A percentile compares a stretch with the other conserved stretches of the same genome.
phyloP scores from a whole-genome alignment of 2,113 vertebrate genomes.

The Zosterops japonicus region DNA sequence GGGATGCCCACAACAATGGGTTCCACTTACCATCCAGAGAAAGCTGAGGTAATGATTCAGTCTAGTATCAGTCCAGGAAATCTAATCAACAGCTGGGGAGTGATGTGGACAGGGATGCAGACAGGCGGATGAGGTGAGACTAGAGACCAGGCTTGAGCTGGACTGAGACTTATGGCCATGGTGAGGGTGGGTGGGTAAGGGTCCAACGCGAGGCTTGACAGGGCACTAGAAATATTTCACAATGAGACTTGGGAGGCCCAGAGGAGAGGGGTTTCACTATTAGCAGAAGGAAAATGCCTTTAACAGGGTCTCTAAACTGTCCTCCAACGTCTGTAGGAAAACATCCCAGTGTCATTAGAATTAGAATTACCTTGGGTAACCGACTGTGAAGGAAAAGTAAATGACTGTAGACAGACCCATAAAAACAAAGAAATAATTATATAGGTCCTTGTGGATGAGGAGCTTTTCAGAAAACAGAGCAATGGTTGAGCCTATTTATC shows the following conservation, averaged over 20 bases:
- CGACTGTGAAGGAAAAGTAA: constrained; percentile 62
- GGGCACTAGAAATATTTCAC: not conserved
- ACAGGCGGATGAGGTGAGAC: not conserved
- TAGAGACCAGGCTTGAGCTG: not conserved
- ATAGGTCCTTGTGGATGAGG: constrained; percentile 40
- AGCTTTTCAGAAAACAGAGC: constrained; percentile 33
- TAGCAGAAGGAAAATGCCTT: not conserved
- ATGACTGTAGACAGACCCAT: constrained; percentile 43
- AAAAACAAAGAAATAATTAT: constrained; percentile 63
- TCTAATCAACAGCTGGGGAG: not conserved
- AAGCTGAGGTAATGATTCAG: not conserved
- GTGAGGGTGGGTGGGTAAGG: rapidly evolving
- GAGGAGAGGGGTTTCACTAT: not conserved
- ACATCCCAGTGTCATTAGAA: constrained; percentile 28
- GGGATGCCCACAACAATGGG: not conserved
- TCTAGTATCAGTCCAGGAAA: not conserved
- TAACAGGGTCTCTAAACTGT: not conserved
- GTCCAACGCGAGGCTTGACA: not conserved
- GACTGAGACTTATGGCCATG: not conserved
- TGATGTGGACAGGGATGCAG: not conserved
- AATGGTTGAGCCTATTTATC: constrained; percentile 16
- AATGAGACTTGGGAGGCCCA: not conserved
- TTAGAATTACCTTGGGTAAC: constrained; percentile 59
- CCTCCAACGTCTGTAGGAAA: not conserved
- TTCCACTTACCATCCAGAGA: not conserved